Base-by-base conservation (phyloP, 2,797 vertebrate genomes). In the Danio choprae region DNA sequence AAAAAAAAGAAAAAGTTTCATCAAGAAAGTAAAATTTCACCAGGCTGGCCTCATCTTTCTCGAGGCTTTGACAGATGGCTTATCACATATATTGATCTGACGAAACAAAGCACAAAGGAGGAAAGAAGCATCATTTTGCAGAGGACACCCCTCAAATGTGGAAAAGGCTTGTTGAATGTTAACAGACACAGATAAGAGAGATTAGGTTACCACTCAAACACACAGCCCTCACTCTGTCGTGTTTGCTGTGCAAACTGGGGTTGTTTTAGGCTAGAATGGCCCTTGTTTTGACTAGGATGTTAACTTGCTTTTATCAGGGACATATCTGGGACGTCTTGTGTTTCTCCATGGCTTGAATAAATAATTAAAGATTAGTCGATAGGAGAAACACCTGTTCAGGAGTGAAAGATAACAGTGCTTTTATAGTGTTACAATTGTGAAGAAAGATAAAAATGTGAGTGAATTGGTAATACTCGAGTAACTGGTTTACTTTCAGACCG, bases 211-310 rank as follows among this genome's bases (percentile, higher is more conserved):
- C 85, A 79, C 70, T 72, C 84, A 82, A 87, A 89, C 87, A 89
- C 83, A 77, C 69, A 83, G 79, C 84, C 83, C 74, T 74, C 46
- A 86, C 77, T 81, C 71, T 60, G 36, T 56, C 48, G 40, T 83
- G 83, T 84, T 83, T 84, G 81, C 56, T 44, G 81, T 73, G 60
- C 74, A 77, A 48, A 56, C 74, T 71, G 51, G 60, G 60, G 76
- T 81, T 80, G 74, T 77, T 83, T 72, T 40, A 76, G 78, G 84
- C 86, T 85, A 89, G 89, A 87, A 44, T 82, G 73, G 83, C 58
- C 68, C 79, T 78, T 92, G 92, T 94, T 93, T 89, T 92, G 90
- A 84, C 91, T 90, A 88, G 77, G 83, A 89, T 86, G 87, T 85
- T 88, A 88, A 88, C 78, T 22, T 53, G 84, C 85, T 83, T 81